Base-by-base conservation (phyloP, 2,888 invertebrate genomes). In the Parochlus steinenii region DNA sequence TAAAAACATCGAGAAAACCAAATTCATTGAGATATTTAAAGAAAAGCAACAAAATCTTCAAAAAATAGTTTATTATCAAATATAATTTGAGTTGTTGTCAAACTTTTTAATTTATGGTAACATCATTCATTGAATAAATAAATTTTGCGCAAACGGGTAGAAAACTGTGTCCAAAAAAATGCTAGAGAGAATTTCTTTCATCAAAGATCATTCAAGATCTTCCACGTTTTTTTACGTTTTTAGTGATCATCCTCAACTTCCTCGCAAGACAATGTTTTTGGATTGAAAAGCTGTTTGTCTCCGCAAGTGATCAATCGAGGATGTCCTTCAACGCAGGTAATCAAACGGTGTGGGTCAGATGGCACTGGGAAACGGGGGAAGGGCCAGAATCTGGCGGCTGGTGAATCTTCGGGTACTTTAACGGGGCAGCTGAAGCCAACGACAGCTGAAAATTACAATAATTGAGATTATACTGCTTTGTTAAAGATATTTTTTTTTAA, bases 391-490 rank as follows among this genome's bases (percentile, higher is more conserved):
- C 78, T 82, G 33, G 86, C 85, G 4, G 86, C 75, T 39, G 77
- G 70, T 11, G 79, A 74, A 52, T 78, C 70, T 5, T 80, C 69
- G 20, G 83, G 81, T 29, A 86, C 74, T 54, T 85, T 82, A 3
- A 74, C 71, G 19, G 90, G 90, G 54, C 90, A 90, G 50, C 83
- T 83, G 69, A 90, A 90, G 36, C 89, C 89, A 41, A 89, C 77
- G 39, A 90, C 78, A 48, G 81, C 85, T 81, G 62, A 41, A 56
- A 56, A 46, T 32, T 14, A 37, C 24, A 22, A 30, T 15, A 14
- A 35, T 17, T 26, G 11, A 10, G 11, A 11, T 23, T 23, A 10
- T 6, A 11, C 6, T 18, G 19, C 8, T 19, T 15, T 15, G 14
- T 22, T n/a, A 15, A 3, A 22, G 20, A 17, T 18, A 26, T 19